These are phyloP conservation scores for Lacanobia oleracea DNA, from an alignment of 2,888 invertebrate genomes.

Conservation along the genomic window DNA sequence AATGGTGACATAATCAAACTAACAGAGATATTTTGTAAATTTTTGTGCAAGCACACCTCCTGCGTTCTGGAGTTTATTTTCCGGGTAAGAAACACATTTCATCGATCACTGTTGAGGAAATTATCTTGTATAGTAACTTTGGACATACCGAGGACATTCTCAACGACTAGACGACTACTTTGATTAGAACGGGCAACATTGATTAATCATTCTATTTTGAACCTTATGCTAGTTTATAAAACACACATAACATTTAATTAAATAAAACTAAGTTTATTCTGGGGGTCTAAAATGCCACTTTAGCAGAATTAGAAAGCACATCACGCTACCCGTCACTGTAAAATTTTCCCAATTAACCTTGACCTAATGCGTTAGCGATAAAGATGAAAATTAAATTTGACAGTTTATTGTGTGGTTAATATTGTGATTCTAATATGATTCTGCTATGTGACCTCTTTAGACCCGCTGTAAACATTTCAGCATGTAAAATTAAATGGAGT, in stretches of 20 bases:
- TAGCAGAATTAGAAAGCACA: too few species aligned
- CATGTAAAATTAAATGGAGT: background rate
- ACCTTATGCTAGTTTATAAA: background rate
- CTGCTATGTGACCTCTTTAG: too few species aligned
- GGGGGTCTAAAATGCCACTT: too few species aligned
- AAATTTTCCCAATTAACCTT: too few species aligned
- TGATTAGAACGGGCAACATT: background rate
- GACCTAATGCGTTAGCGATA: too few species aligned
- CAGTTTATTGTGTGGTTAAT: too few species aligned
- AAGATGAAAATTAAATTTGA: too few species aligned
- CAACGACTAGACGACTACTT: too few species aligned
- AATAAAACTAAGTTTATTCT: background rate
- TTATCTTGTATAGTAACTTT: background rate
- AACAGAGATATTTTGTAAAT: conserved; percentile 17
- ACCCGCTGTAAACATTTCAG: too few species aligned
- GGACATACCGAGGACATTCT: background rate
- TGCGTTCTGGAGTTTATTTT: conserved; percentile 80
- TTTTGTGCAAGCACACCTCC: conserved; percentile 77
- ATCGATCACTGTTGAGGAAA: background rate
- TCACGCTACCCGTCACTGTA: too few species aligned
- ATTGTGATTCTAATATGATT: too few species aligned
- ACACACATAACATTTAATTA: background rate
- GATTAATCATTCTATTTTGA: background rate
- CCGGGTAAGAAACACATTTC: conserved; percentile 77
- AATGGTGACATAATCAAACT: background rate